These are phyloP conservation scores for Donacobius atricapilla DNA, from an alignment of 2,113 vertebrate species.

Conservation along the genomic window DNA sequence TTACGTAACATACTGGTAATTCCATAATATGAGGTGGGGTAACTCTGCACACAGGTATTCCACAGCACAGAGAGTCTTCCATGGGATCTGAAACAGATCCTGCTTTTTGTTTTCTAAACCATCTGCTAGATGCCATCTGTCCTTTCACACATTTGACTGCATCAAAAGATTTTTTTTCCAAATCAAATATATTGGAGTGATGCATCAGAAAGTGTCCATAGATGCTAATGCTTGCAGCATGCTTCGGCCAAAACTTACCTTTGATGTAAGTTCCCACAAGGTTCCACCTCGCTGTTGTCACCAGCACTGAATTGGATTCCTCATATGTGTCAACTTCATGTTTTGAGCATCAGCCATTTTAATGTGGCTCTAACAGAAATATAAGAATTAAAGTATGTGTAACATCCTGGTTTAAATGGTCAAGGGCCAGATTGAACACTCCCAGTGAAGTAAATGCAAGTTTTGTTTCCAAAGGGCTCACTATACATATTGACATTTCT, in stretches of 20 bases:
- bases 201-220: neutral
- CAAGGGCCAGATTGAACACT: neutral
- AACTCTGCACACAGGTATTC: neutral
- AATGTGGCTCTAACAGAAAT: neutral
- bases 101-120: neutral
- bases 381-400: neutral
- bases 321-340: neutral
- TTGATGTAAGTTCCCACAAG: neutral
- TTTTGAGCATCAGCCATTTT: neutral
- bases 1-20: neutral
- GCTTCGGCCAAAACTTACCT: neutral
- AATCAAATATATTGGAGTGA: neutral
- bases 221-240: neutral
- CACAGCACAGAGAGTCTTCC: neutral
- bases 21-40: conserved; percentile 20
- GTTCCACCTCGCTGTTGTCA: neutral
- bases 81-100: neutral
- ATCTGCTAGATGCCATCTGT: neutral
- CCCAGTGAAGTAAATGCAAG: neutral
- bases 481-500: neutral
- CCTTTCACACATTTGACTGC: neutral
- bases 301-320: neutral
- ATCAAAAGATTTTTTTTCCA: neutral
- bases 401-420: neutral
- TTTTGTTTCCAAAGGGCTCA: neutral